These are phyloP conservation scores for Sphaerodactylus townsendi DNA, from an alignment of 2,113 vertebrate species.

Conservation along the genomic window DNA sequence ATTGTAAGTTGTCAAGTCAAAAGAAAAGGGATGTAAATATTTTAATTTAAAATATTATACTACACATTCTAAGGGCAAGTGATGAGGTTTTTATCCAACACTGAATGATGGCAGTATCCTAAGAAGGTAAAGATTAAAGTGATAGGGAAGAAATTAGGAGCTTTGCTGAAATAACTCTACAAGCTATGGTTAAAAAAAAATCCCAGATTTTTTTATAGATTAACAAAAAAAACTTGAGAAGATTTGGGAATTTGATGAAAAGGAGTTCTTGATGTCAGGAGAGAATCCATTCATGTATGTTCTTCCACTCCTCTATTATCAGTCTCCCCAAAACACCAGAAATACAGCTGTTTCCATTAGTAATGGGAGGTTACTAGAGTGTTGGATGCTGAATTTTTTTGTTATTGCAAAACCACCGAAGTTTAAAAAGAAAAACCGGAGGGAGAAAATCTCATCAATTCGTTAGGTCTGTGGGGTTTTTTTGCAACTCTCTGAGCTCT, in stretches of 20 bases:
- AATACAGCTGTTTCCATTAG: background rate
- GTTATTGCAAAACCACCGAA: constrained; percentile 10
- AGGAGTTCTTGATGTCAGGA: background rate
- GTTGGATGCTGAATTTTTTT: background rate
- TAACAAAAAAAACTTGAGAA: background rate
- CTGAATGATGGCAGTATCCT: background rate
- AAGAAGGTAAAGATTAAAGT: too few species aligned
- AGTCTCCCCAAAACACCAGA: background rate
- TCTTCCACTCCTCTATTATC: background rate
- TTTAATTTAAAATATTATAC: background rate
- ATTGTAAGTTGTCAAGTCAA: too few species aligned
- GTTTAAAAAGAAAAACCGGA: background rate
- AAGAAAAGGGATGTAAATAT: too few species aligned
- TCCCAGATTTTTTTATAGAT: background rate
- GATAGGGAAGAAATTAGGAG: too few species aligned
- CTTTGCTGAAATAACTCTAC: background rate
- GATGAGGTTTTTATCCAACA: constrained; percentile 18
- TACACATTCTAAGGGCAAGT: background rate
- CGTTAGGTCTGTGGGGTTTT: background rate
- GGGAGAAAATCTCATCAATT: constrained; percentile 24
- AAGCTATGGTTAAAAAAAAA: constrained; percentile 4
- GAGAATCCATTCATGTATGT: background rate
- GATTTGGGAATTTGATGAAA: background rate
- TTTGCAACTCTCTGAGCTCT: constrained; percentile 18
- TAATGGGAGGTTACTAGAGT: background rate